phyloP scores from a whole-genome alignment of 2,113 vertebrate species.

The Noctilio leporinus region DNA sequence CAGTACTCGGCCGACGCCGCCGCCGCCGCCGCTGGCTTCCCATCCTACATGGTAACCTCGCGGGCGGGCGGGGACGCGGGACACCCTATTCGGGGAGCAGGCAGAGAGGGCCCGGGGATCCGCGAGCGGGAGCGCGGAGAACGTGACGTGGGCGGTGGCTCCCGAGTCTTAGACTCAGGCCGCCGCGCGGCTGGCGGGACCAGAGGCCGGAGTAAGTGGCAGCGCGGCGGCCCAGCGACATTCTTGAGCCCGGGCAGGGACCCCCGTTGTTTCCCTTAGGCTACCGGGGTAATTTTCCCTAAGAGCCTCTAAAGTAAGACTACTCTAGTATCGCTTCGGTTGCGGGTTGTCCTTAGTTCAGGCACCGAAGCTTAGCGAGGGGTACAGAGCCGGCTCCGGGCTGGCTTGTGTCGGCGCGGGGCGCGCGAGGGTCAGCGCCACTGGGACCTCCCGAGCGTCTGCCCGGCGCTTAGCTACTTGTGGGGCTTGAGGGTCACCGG shows the following conservation, averaged over 20 bases:
- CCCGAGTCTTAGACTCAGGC: background rate
- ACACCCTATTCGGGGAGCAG: fast-evolving
- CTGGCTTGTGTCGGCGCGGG: background rate
- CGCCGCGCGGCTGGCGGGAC: background rate
- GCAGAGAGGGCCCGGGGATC: background rate
- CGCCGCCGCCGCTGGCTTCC: constrained; percentile 88
- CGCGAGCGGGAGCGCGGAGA: background rate
- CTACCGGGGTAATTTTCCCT: background rate
- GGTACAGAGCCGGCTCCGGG: background rate
- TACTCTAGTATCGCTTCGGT: background rate
- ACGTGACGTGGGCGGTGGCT: background rate
- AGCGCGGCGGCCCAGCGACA: background rate
- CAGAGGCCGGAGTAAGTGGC: background rate
- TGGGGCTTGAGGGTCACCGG: constrained; percentile 54
- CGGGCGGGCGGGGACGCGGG: background rate
- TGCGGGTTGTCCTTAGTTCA: background rate
- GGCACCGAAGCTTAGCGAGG: background rate
- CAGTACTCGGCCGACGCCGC: constrained; percentile 91
- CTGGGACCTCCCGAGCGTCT: background rate
- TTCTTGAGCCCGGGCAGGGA: background rate
- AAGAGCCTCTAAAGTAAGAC: background rate
- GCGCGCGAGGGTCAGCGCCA: background rate
- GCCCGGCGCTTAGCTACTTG: constrained; percentile 31
- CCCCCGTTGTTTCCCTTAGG: background rate
- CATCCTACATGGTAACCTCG: constrained; percentile 95